phyloP scores from a whole-genome alignment of 1,140 invertebrate species.

The Colletes gigas region DNA sequence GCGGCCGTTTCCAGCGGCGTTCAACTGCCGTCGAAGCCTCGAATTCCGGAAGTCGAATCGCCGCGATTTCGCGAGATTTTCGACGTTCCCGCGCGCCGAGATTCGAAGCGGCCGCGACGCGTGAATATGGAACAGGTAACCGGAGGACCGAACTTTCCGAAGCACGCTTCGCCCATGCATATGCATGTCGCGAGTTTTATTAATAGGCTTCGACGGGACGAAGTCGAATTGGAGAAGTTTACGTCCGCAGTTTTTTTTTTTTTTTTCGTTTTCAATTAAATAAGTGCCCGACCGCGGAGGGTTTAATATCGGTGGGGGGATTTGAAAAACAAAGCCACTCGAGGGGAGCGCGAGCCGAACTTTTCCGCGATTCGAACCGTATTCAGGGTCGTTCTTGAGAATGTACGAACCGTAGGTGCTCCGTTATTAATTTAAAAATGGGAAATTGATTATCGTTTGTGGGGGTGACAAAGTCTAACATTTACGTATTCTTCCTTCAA shows the following conservation, averaged over 20 bases:
- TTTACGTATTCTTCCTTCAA: no score
- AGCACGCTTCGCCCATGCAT: slow-evolving; percentile 17
- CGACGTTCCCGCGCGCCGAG: slow-evolving; percentile 18
- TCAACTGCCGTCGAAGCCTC: neutral
- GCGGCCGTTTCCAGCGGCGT: slow-evolving; percentile 21
- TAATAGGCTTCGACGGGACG: slow-evolving; percentile 4
- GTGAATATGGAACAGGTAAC: slow-evolving; percentile 44
- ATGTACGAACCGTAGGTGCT: no score
- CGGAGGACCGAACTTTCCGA: slow-evolving; percentile 16
- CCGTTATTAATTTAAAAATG: no score
- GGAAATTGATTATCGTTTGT: no score
- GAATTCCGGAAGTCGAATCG: slow-evolving; percentile 40
- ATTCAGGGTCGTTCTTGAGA: no score
- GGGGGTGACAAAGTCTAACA: no score
- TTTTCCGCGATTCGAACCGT: neutral
- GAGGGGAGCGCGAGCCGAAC: neutral
- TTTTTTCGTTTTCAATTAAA: slow-evolving; percentile 3
- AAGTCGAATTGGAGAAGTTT: slow-evolving; percentile 36
- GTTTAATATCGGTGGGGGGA: neutral
- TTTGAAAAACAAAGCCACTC: neutral
- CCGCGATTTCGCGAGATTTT: slow-evolving; percentile 36
- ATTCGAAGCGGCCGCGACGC: neutral
- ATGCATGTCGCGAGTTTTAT: slow-evolving; percentile 39
- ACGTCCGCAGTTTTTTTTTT: neutral
- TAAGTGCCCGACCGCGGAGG: neutral